Evolutionary conservation across 2,888 invertebrate species (phyloP).

Genomic region (Eremobia ochroleuca): DNA sequence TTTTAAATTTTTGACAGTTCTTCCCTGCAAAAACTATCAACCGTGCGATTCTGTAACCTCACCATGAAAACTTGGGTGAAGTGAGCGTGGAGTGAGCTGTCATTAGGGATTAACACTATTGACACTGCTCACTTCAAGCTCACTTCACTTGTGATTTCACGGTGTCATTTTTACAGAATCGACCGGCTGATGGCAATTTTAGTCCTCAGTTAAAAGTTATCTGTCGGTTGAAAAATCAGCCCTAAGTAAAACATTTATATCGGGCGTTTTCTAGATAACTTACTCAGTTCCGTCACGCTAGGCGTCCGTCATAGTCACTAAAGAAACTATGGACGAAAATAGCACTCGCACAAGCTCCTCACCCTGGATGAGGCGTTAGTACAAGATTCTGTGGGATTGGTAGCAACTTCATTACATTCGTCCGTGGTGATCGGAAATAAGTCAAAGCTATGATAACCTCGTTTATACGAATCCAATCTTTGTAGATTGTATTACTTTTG

Average conservation of each 20-base stretch:
- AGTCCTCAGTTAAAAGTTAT: no score
- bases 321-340: not conserved
- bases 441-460: slow-evolving; percentile 64
- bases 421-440: slow-evolving; percentile 61
- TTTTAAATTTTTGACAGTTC: no score
- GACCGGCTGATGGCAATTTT: no score
- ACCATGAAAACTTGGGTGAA: no score
- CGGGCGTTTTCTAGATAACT: not conserved
- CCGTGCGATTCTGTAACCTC: no score
- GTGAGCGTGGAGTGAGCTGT: no score
- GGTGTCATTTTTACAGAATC: no score
- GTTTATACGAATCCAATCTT: slow-evolving; percentile 63
- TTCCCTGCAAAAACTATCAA: no score
- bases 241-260: not conserved
- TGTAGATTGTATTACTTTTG: slow-evolving; percentile 63
- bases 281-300: not conserved
- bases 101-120: no score
- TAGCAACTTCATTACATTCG: slow-evolving; percentile 60
- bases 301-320: not conserved
- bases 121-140: no score
- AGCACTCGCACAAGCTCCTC: not conserved
- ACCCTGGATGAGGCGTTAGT: not conserved
- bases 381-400: slow-evolving; percentile 44
- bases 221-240: no score
- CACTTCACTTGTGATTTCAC: no score